A percentile compares a stretch with the other conserved stretches of the same genome.
These are phyloP conservation scores for Ochropacha duplaris DNA, from an alignment of 2,888 invertebrate genomes.

Conservation along the genomic window DNA sequence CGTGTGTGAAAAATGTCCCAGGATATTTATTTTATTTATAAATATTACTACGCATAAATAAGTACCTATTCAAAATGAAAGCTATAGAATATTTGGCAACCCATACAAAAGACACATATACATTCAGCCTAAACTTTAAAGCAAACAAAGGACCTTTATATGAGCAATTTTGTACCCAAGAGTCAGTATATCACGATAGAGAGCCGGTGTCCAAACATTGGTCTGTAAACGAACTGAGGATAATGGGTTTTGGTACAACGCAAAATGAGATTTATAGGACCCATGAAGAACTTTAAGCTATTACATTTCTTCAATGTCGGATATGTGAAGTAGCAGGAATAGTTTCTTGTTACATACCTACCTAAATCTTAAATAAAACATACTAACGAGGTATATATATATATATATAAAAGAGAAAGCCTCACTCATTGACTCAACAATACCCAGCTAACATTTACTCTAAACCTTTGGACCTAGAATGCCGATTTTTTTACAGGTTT, in stretches of 20 bases:
- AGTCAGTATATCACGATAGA: constrained; percentile 19
- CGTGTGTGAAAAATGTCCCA: too few species aligned
- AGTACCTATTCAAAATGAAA: too few species aligned
- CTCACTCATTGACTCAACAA: too few species aligned
- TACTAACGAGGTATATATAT: too few species aligned
- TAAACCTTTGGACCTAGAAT: too few species aligned
- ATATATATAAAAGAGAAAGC: too few species aligned
- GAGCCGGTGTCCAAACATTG: constrained; percentile 23
- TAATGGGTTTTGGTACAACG: constrained; percentile 41
- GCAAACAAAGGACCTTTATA: constrained; percentile 5
- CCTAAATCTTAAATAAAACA: background rate
- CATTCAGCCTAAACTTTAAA: background rate
- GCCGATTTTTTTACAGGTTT: too few species aligned
- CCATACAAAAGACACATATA: background rate
- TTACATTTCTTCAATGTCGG: constrained; percentile 36
- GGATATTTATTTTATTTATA: too few species aligned
- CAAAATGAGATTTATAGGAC: constrained; percentile 42
- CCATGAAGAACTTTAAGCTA: constrained; percentile 38
- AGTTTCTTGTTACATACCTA: background rate
- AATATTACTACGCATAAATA: background rate
- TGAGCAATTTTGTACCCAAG: constrained; percentile 10
- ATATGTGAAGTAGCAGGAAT: background rate
- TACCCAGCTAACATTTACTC: too few species aligned
- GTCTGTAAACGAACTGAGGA: constrained; percentile 35
- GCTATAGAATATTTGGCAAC: too few species aligned